These are phyloP conservation scores for Artibeus lituratus DNA, from an alignment of 2,797 vertebrate genomes.

Conservation along the genomic window DNA sequence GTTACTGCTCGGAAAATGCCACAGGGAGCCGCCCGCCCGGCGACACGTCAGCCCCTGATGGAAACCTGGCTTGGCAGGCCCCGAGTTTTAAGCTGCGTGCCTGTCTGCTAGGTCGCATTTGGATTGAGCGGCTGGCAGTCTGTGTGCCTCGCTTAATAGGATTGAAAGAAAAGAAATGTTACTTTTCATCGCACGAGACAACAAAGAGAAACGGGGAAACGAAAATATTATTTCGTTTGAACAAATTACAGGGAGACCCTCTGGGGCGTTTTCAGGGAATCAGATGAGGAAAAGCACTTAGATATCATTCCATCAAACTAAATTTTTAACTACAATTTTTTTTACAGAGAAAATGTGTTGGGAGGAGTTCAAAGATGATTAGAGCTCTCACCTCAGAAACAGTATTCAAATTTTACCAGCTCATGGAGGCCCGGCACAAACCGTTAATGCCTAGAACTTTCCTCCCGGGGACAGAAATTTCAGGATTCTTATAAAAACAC, in stretches of 20 bases:
- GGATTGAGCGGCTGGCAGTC: constrained; percentile 81
- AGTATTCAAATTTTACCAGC: constrained; percentile 88
- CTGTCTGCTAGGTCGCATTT: constrained; percentile 83
- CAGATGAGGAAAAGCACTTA: constrained; percentile 87
- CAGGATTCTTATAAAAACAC: constrained; percentile 89
- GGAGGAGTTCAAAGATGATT: constrained; percentile 88
- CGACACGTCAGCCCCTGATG: constrained; percentile 82
- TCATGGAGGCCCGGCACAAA: constrained; percentile 88
- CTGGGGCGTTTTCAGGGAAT: constrained; percentile 83
- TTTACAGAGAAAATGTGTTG: constrained; percentile 87
- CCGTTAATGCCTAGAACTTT: constrained; percentile 88
- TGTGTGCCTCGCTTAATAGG: constrained; percentile 83
- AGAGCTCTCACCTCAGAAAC: constrained; percentile 88
- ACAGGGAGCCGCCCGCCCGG: constrained; percentile 67
- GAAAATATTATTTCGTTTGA: constrained; percentile 90
- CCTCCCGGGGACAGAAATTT: constrained; percentile 87
- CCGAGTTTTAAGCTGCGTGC: constrained; percentile 77
- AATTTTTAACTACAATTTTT: constrained; percentile 89
- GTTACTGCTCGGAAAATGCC: constrained; percentile 70
- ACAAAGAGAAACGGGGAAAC: constrained; percentile 87
- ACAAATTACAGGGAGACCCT: constrained; percentile 87
- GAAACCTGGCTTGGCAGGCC: constrained; percentile 78
- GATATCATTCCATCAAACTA: constrained; percentile 89
- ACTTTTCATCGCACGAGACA: constrained; percentile 88
- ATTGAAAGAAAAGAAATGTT: constrained; percentile 88